Percentiles rank a stretch among this genome's conserved stretches.
Conservation (phyloP, 2,888 invertebrate genomes). For the Caenorhabditis afra region DNA sequence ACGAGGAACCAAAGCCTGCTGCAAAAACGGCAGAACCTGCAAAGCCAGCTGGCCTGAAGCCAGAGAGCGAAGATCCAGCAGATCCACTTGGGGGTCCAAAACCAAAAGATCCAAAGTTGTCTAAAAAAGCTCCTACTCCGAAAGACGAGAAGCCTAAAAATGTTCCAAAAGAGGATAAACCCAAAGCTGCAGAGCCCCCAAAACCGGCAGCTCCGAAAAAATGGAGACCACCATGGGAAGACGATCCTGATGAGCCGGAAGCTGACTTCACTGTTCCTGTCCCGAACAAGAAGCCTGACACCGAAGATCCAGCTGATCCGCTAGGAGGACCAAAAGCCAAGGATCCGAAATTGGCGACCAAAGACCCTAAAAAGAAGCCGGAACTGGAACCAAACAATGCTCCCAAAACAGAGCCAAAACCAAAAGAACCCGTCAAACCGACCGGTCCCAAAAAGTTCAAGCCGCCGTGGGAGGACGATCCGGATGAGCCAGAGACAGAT, state of each 20-base stretch:
- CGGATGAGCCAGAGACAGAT: conserved; percentile 56
- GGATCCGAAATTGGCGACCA: conserved; percentile 20
- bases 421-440: conserved; percentile 28
- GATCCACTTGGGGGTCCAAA: conserved; percentile 38
- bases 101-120: conserved; percentile 51
- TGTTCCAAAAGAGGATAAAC: neutral
- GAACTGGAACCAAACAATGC: conserved; percentile 52
- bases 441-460: conserved; percentile 55
- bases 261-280: conserved; percentile 45
- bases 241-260: conserved; percentile 49
- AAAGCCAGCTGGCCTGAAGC: conserved; percentile 52
- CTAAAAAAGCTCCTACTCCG: conserved; percentile 24
- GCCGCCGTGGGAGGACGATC: conserved; percentile 58
- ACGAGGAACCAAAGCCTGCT: conserved; percentile 24
- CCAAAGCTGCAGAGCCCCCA: conserved; percentile 41
- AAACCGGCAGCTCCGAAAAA: conserved; percentile 52
- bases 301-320: conserved; percentile 63
- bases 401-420: conserved; percentile 52
- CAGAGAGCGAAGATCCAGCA: conserved; percentile 47
- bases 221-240: conserved; percentile 57
- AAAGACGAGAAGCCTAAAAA: conserved; percentile 27
- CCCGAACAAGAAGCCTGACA: conserved; percentile 58
- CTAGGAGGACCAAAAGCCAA: conserved; percentile 47
- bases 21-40: too few species aligned
- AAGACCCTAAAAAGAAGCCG: conserved; percentile 9